phyloP scores from a whole-genome alignment of 2,797 vertebrate genomes.

The Brachymystax lenok region DNA sequence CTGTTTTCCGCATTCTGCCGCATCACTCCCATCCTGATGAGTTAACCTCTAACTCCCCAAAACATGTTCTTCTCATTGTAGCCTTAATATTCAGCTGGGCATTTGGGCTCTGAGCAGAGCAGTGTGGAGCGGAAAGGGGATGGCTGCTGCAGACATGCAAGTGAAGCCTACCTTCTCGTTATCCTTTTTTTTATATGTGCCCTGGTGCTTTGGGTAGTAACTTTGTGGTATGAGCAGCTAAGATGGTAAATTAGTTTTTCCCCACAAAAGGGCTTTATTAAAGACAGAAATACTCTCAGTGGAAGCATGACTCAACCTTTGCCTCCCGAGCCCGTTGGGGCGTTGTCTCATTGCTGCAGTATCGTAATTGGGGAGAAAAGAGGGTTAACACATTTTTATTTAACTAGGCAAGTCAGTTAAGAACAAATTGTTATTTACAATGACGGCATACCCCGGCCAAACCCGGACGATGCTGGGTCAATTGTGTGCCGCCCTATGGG shows the following conservation, averaged over 20 bases:
- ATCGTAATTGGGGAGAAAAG: too few species aligned
- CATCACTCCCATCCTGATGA: slow-evolving; percentile 67
- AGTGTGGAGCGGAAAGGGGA: not conserved
- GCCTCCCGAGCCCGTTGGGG: too few species aligned
- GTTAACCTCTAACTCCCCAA: slow-evolving; percentile 67
- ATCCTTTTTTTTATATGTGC: not conserved
- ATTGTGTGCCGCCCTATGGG: too few species aligned
- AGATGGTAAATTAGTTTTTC: not conserved
- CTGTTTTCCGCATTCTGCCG: slow-evolving; percentile 67
- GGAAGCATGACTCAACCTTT: too few species aligned
- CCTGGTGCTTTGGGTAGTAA: not conserved
- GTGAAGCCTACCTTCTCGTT: not conserved
- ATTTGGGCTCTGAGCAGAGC: slow-evolving; percentile 21
- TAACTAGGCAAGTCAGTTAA: too few species aligned
- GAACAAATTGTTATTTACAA: too few species aligned
- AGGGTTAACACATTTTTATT: too few species aligned
- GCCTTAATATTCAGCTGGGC: slow-evolving; percentile 72
- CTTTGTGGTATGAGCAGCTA: not conserved
- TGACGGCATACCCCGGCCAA: too few species aligned
- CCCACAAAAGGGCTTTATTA: too few species aligned
- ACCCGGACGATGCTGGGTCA: too few species aligned
- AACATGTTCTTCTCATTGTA: slow-evolving; percentile 63
- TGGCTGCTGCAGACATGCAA: not conserved
- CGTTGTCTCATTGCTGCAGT: too few species aligned
- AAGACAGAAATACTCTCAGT: too few species aligned